Base-by-base conservation (phyloP, 2,113 vertebrate species). In the Pao palembangensis region DNA sequence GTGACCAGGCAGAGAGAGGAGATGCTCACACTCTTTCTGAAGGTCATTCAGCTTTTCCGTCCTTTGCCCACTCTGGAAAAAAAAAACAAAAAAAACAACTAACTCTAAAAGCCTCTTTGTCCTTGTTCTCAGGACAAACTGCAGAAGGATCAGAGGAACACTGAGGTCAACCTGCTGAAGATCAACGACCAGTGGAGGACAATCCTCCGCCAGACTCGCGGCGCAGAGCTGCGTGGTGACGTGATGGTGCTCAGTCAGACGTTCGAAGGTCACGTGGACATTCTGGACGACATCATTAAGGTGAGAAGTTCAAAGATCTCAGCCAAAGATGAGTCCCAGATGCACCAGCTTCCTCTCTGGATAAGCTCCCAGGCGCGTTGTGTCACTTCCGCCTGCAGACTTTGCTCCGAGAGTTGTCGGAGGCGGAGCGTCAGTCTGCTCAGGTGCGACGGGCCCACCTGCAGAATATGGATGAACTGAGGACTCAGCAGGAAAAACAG, bases 51-150 rank as follows among this genome's bases (percentile, higher is more conserved):
- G 16, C 46, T 6, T 16, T 16, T 28, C 25, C 5, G 3, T 28
- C 25, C 25, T 28, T 7, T 7, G 25, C 5, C 25, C 25, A 43
- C 42, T 43, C 1, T n/a, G n/a, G n/a, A 14, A 14, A 2, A 43
- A 14, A 43, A 5, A 46, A n/a, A n/a, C 1, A 14, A 14, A 2
- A 43, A 14, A 43, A 5, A 46, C 14, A 46, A 17, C 13, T 4
- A 43, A 46, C 5, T 16, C 16, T 15, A 15, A 46, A n/a, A n/a
- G n/a, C n/a, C n/a, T n/a, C n/a, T n/a, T n/a, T n/a, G n/a, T n/a
- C n/a, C n/a, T n/a, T n/a, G 6, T 51, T 4, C 6, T 4, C 75
- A 87, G 85, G 83, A 85, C 73, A 85, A 85, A 63, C 18, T 87
- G 34, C 75, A 79, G 81, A 77, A 52, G 61, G 85, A 87, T 55